These are phyloP conservation scores for Zaprionus capensis DNA, from an alignment of 1,140 invertebrate species.

Conservation along the genomic window DNA sequence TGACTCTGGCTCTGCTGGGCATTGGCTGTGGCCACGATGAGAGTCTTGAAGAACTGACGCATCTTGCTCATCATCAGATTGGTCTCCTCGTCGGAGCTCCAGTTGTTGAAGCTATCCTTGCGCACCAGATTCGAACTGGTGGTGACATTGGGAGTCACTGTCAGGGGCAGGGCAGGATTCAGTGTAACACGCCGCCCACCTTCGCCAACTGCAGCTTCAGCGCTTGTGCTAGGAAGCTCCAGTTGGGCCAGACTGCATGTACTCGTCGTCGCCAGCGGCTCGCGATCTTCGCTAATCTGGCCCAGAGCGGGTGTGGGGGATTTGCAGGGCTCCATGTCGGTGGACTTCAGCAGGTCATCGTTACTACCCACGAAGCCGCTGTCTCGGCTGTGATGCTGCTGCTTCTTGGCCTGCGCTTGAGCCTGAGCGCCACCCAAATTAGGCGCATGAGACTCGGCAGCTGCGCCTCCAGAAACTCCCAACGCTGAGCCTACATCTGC, in stretches of 20 bases:
- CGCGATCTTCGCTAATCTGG: constrained; percentile 81
- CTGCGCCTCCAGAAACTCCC: constrained; percentile 74
- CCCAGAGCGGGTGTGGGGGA: constrained; percentile 68
- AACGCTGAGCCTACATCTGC: constrained; percentile 31
- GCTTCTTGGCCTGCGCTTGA: constrained; percentile 73
- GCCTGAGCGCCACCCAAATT: constrained; percentile 53
- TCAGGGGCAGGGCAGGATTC: background rate
- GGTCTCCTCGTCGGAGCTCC: constrained; percentile 96
- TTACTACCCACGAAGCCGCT: constrained; percentile 95
- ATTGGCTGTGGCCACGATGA: constrained; percentile 89
- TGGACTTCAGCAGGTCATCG: constrained; percentile 91
- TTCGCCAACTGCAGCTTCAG: constrained; percentile 17
- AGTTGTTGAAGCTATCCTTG: constrained; percentile 96
- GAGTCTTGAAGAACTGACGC: constrained; percentile 95
- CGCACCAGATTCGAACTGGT: constrained; percentile 85
- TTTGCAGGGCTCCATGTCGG: constrained; percentile 84
- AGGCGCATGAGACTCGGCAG: constrained; percentile 70
- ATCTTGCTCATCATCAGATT: constrained; percentile 98
- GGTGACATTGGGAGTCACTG: constrained; percentile 83
- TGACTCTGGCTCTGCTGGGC: constrained; percentile 85
- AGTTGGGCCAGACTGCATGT: constrained; percentile 64
- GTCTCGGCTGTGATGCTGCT: constrained; percentile 89
- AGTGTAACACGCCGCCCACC: background rate
- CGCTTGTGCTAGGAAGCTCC: constrained; percentile 60
- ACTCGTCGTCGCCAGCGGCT: constrained; percentile 47